Evolutionary conservation across 2,797 vertebrate species (phyloP), one percentile per base, ranked within the genome.

Genomic region (Melanotaenia pygmaea): DNA sequence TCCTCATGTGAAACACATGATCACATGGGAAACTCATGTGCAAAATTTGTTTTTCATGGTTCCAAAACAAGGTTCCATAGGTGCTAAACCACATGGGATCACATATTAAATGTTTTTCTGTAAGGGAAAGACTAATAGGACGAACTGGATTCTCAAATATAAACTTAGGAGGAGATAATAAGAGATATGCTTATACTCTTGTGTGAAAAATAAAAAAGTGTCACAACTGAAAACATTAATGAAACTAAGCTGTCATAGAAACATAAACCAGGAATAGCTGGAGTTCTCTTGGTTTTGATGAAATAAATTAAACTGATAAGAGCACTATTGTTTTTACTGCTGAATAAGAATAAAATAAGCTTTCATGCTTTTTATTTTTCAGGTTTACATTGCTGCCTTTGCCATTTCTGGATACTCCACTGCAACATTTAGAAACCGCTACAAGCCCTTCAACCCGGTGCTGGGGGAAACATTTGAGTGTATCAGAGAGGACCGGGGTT

Each of bases 401-500:
- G 97, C 97, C 0, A 96, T 98, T 76, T 98, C 97, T 0, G 96
- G 96, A 81, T 98, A 98, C 40, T 93, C 96, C 53, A 96, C 96
- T 3, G 97, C 96, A 0, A 95, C 93, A 24, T 95, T 94, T 91
- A 95, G 97, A 3, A 97, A 95, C 13, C 95, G 95, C 64, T 97
- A 97, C 92, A 98, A 98, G 72, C 97, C 97, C 64, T 97, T 98
- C 80, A 98, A 98, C 91, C 97, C 97, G 0, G 93, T 98, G 68
- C 95, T 98, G 67, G 97, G 97, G 0, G 97, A 98, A 92, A 98
- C 96, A 2, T 98, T 93, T 1, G 97, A 98, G 89, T 98, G 96
- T 1, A 71, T 94, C 76, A 86, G 96, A 64, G 95, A 97, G 0
- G 97, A 98, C 82, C 90, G 93, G 0, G 94, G 96, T 66, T 97